phyloP scores from a whole-genome alignment of 2,888 invertebrate genomes.

The Lasioglossum oenotherae region DNA sequence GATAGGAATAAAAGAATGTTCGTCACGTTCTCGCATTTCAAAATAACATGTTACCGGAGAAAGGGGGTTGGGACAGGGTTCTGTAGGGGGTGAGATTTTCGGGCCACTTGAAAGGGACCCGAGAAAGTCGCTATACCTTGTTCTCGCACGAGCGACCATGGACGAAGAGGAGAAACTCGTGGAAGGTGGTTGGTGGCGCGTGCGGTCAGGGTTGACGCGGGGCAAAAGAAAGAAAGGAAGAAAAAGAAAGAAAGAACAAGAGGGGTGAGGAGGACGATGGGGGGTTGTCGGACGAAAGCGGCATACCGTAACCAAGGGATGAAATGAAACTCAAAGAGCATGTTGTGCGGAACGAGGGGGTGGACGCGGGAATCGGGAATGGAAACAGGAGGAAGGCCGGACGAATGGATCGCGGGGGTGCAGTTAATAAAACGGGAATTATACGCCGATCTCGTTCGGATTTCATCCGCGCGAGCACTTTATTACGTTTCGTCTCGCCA shows the following conservation, averaged over 20 bases:
- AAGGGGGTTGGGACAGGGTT: background rate
- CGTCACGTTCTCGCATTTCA: background rate
- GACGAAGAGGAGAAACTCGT: background rate
- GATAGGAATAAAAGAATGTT: background rate
- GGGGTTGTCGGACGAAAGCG: constrained; percentile 62
- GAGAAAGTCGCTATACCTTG: background rate
- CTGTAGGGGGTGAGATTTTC: background rate
- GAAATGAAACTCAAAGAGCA: constrained; percentile 72
- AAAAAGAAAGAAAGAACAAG: constrained; percentile 13
- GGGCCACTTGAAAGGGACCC: background rate
- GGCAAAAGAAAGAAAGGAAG: background rate
- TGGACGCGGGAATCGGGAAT: constrained; percentile 24
- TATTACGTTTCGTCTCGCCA: constrained; percentile 64
- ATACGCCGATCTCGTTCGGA: constrained; percentile 71
- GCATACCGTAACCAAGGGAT: constrained; percentile 73
- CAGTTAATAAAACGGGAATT: constrained; percentile 73
- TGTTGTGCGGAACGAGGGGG: constrained; percentile 52
- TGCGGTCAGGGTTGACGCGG: constrained; percentile 54
- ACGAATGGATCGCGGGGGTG: constrained; percentile 60
- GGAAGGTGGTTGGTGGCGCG: constrained; percentile 21
- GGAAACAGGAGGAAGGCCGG: constrained; percentile 58
- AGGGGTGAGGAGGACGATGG: constrained; percentile 3
- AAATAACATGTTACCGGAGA: background rate
- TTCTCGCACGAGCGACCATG: constrained; percentile 27
- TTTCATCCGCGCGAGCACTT: constrained; percentile 68